Percentiles rank a stretch among this genome's conserved stretches.
Conservation (phyloP, 2,888 invertebrate genomes). For the Bembecia ichneumoniformis region DNA sequence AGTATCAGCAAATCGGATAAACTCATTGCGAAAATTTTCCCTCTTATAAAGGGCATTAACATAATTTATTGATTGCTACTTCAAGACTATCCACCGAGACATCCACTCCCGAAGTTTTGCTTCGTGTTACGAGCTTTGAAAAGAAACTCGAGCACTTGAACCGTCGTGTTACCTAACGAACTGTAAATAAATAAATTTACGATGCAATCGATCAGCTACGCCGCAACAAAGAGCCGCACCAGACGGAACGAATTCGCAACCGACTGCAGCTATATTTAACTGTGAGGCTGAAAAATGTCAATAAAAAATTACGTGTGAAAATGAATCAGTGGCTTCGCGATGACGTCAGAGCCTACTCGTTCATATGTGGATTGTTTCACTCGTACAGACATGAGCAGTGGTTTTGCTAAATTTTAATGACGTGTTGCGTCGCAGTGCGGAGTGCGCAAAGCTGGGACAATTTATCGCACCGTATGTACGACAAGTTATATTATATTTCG, state of each 20-base stretch:
- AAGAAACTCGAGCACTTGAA: conserved; percentile 32
- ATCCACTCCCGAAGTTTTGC: conserved; percentile 27
- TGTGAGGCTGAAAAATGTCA: background rate
- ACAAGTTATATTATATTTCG: too few species aligned
- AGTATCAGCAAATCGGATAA: conserved; percentile 43
- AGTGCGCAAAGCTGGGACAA: conserved; percentile 24
- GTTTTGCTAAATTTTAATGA: conserved; percentile 55
- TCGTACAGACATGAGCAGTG: conserved; percentile 23
- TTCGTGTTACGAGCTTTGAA: conserved; percentile 41
- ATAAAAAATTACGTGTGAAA: background rate
- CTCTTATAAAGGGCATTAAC: conserved; percentile 38
- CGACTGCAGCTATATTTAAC: background rate
- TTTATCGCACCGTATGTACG: conserved; percentile 6
- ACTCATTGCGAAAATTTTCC: conserved; percentile 29
- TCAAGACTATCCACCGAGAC: conserved; percentile 31
- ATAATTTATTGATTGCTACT: conserved; percentile 9
- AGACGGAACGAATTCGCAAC: background rate
- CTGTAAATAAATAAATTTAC: conserved; percentile 34
- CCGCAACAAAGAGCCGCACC: conserved; percentile 15
- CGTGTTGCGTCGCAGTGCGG: conserved; percentile 56
- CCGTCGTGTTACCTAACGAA: conserved; percentile 34
- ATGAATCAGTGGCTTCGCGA: background rate
- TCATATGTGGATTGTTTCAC: conserved; percentile 38
- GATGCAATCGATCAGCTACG: conserved; percentile 21
- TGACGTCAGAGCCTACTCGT: conserved; percentile 27